Percentiles rank a stretch among this genome's conserved stretches.
Evolutionary conservation across 1,140 invertebrate genomes (phyloP).

Genomic region (Eumaeus atala): DNA sequence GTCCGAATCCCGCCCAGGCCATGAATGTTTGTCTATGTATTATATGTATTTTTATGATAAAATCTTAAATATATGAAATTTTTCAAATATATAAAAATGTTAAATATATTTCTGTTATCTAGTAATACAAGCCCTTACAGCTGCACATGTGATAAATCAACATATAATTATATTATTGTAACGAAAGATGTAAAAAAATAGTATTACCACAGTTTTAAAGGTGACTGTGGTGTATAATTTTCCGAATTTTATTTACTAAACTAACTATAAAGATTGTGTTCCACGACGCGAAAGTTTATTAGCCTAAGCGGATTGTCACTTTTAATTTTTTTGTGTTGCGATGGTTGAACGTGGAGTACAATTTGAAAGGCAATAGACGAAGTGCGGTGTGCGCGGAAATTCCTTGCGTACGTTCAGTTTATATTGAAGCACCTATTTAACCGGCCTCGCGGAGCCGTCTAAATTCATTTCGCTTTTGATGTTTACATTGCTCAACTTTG

Average conservation of each 20-base stretch:
- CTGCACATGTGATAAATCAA: too few species aligned
- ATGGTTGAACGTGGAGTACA: neutral
- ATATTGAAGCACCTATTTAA: conserved; percentile 7
- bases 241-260: neutral
- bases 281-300: neutral
- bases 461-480: conserved; percentile 10
- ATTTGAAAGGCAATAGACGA: neutral
- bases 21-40: too few species aligned
- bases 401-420: neutral
- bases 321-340: too few species aligned
- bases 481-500: conserved; percentile 2
- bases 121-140: too few species aligned
- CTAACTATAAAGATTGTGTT: neutral
- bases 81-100: too few species aligned
- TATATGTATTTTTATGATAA: too few species aligned
- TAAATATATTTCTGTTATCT: too few species aligned
- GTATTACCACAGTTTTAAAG: neutral
- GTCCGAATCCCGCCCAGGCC: too few species aligned
- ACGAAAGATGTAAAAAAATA: neutral
- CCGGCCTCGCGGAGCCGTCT: conserved; percentile 6
- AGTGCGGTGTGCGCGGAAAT: neutral
- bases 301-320: neutral
- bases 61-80: too few species aligned
- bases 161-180: too few species aligned
- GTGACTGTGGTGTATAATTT: neutral